Evolutionary conservation across 2,113 vertebrate species (phyloP), one percentile per base, ranked within the genome.

Genomic region (Tragelaphus strepsiceros): DNA sequence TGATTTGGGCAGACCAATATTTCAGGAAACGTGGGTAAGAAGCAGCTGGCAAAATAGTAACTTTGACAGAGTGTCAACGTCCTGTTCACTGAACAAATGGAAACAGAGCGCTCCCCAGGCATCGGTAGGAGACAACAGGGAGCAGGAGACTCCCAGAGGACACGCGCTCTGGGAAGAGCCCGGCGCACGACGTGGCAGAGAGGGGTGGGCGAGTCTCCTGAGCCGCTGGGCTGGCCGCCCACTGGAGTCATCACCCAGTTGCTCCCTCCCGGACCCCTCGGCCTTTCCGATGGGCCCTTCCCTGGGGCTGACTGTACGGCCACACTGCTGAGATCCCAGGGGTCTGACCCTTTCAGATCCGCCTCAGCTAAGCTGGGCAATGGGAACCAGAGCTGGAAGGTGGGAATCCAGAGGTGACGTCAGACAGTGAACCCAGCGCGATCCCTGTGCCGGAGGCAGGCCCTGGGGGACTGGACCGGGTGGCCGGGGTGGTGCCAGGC

Each of bases 21-120:
- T 91, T 94, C 46, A 90, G 91, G 81, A 95, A 88, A 78, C 39
- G 35, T 1, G 39, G 74, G 56, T 28, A 39, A 19, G 35, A 82
- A 35, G 62, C 80, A 58, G 14, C 19, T 0, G n/a, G 53, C 49
- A 49, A 88, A 64, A 82, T 11, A 32, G 19, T 71, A 53, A 90
- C 24, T 88, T 35, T 22, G 59, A 77, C 11, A 77, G 84, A 80
- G 39, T 64, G 51, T 71, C 67, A 58, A 26, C 22, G 71, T 83
- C 77, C 77, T 26, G 30, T 21, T 78, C 81, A 39, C 1, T 3
- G 7, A 81, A 39, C 39, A 74, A 54, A 46, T 56, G 17, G 43
- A 88, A 90, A 91, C 28, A 32, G 28, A 11, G 21, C 35, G 61
- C 74, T 93, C 35, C 46, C 64, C 3, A 10, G 35, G 10, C 49